Evolutionary conservation across 2,113 vertebrate genomes (phyloP).

Genomic region (Cavia porcellus): DNA sequence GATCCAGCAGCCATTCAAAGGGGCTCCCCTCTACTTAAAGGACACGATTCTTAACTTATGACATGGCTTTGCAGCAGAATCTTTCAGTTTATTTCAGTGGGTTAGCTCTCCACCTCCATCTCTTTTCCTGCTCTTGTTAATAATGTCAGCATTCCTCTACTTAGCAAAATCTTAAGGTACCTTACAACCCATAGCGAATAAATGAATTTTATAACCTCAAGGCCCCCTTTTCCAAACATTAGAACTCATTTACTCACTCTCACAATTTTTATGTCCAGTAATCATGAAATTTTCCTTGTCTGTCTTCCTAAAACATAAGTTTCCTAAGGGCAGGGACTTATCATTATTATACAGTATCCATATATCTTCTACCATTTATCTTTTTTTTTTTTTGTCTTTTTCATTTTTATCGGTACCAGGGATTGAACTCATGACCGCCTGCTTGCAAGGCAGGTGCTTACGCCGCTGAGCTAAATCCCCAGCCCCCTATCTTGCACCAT

Average conservation of each 20-base stretch:
- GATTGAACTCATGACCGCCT: too few relatives aligned
- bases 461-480: too few relatives aligned
- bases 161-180: neutral
- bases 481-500: neutral
- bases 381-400: too few relatives aligned
- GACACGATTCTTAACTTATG: neutral
- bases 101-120: neutral
- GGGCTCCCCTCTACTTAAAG: neutral
- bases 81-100: neutral
- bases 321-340: neutral
- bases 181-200: neutral
- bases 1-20: neutral
- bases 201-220: neutral
- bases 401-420: too few relatives aligned
- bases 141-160: neutral
- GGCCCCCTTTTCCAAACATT: neutral
- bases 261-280: neutral
- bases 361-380: neutral
- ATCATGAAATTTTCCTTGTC: neutral
- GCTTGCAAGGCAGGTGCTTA: too few relatives aligned
- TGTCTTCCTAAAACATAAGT: neutral
- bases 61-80: neutral
- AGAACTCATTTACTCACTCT: neutral
- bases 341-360: neutral
- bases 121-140: neutral